These are phyloP conservation scores for Nothura maculosa DNA, from an alignment of 2,797 vertebrate genomes.

Conservation along the genomic window DNA sequence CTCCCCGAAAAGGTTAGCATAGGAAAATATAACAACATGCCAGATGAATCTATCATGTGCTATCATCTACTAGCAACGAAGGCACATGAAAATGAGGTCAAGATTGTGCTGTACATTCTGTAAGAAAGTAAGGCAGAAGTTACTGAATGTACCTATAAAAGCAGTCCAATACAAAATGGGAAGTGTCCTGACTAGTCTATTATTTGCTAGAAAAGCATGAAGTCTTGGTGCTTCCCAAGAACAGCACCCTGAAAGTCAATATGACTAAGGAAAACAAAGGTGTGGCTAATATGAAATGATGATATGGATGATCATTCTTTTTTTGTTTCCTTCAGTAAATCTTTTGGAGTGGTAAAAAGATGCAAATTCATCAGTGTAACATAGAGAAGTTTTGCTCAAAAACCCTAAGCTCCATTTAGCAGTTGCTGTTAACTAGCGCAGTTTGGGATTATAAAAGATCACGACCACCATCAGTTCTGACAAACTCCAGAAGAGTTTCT, in stretches of 20 bases:
- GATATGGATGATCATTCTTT: neutral
- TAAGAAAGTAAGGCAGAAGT: neutral
- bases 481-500: neutral
- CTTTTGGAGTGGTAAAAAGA: neutral
- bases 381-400: neutral
- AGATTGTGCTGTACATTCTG: neutral
- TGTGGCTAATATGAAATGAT: neutral
- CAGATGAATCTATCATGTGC: neutral
- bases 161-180: neutral
- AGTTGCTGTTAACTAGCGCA: neutral
- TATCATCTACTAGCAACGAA: neutral
- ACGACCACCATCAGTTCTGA: neutral
- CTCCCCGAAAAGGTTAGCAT: neutral
- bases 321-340: constrained; percentile 28
- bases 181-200: neutral
- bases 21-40: constrained; percentile 38
- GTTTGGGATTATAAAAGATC: neutral
- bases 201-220: neutral
- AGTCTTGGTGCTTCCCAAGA: neutral
- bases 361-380: fast-evolving
- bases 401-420: neutral
- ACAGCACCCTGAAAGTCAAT: constrained; percentile 15
- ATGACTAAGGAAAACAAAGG: constrained; percentile 24
- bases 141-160: neutral
- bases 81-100: neutral